Evolutionary conservation across 1,140 invertebrate species (phyloP).

Genomic region (Apis dorsata): DNA sequence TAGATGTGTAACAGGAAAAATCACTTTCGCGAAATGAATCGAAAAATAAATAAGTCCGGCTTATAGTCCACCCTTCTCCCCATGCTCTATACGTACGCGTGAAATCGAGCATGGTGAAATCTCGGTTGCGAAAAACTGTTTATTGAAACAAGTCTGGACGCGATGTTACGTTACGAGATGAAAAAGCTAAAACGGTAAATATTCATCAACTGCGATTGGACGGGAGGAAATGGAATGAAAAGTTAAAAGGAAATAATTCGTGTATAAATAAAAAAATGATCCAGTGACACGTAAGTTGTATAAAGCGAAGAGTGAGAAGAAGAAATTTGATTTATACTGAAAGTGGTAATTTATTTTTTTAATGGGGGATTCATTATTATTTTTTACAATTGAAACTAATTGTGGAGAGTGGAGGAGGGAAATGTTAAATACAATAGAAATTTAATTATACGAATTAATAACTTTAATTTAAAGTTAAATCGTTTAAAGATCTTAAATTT

Average conservation of each 20-base stretch:
- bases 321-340: neutral
- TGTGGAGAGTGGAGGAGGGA: too few relatives aligned
- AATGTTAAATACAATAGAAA: too few relatives aligned
- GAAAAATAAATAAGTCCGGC: constrained; percentile 18
- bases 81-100: too few relatives aligned
- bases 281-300: neutral
- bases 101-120: constrained; percentile 8
- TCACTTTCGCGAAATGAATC: neutral
- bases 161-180: constrained; percentile 15
- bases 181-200: constrained; percentile 21
- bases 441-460: too few relatives aligned
- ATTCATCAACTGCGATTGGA: constrained; percentile 11
- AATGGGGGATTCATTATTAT: too few relatives aligned
- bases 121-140: constrained; percentile 10
- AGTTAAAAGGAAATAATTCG: neutral
- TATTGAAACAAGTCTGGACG: constrained; percentile 6
- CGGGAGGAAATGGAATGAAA: neutral
- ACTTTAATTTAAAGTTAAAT: too few relatives aligned
- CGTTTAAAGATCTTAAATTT: too few relatives aligned
- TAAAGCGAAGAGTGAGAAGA: neutral
- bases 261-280: constrained; percentile 4
- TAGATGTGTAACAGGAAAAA: neutral
- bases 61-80: neutral
- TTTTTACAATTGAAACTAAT: too few relatives aligned
- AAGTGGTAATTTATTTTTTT: too few relatives aligned